Evolutionary conservation across 2,797 vertebrate genomes (phyloP).

Genomic region (Sarcophilus harrisii): DNA sequence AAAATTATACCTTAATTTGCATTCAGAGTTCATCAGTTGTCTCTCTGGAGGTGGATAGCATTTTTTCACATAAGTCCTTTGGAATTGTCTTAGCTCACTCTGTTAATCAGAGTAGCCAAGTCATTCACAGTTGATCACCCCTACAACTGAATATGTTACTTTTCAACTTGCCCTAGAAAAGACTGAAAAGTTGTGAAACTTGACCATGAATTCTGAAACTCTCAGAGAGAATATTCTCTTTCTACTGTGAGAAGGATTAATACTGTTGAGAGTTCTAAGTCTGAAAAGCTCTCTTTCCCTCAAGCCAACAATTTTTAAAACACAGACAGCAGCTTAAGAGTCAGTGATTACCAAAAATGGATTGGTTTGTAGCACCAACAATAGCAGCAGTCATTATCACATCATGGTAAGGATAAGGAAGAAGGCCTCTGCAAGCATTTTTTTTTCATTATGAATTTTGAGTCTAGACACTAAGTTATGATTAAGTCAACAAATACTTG

Average conservation of each 20-base stretch:
- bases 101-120: background rate
- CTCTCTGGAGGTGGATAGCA: background rate
- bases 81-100: background rate
- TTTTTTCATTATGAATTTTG: background rate
- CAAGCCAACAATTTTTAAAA: background rate
- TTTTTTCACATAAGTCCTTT: background rate
- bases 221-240: background rate
- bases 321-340: background rate
- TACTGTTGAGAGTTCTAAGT: background rate
- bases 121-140: background rate
- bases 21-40: background rate
- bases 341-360: background rate
- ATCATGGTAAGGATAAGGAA: background rate
- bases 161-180: background rate
- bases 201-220: background rate
- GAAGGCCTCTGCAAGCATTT: background rate
- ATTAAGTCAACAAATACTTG: background rate
- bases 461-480: background rate
- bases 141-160: background rate
- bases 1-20: background rate
- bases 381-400: too few species aligned
- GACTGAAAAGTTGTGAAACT: background rate
- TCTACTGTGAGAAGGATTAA: background rate
- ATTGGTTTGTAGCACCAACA: background rate
- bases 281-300: background rate